phyloP scores from a whole-genome alignment of 1,140 invertebrate genomes.

The Sycobia sp. region DNA sequence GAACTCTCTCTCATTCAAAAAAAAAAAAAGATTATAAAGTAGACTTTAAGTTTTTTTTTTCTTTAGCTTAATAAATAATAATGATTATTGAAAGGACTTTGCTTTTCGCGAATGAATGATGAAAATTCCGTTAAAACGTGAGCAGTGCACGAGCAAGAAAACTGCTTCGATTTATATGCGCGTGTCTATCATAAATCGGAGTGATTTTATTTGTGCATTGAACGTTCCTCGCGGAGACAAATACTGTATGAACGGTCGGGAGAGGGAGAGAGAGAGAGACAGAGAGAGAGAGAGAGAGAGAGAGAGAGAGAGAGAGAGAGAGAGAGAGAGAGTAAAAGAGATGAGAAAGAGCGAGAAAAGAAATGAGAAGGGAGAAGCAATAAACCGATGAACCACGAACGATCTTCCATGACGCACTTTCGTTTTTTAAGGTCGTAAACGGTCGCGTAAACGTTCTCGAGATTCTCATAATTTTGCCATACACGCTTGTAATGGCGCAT shows the following conservation, averaged over 20 bases:
- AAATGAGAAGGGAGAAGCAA: conserved; percentile 1
- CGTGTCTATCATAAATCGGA: conserved; percentile 5
- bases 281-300: conserved; percentile 17
- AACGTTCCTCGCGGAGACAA: neutral
- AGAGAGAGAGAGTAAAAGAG: conserved; percentile 6
- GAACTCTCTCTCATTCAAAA: no score
- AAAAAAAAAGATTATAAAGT: no score
- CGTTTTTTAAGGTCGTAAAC: conserved; percentile 15
- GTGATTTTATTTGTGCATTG: conserved; percentile 1
- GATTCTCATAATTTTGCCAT: neutral
- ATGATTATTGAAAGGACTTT: no score
- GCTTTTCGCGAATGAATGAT: no score
- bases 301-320: no score
- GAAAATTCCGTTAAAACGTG: no score
- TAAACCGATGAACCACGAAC: conserved; percentile 20
- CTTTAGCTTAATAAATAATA: no score
- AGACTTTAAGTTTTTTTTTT: no score
- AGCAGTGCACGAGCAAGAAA: no score
- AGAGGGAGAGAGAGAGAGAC: conserved; percentile 6
- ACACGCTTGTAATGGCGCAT: neutral
- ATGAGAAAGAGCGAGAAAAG: neutral
- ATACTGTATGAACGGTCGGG: neutral
- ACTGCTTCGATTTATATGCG: no score
- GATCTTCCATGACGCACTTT: conserved; percentile 13
- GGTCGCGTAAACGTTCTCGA: conserved; percentile 3